These are phyloP conservation scores for Triplophysa bombifrons DNA, from an alignment of 2,797 vertebrate species.

Conservation along the genomic window DNA sequence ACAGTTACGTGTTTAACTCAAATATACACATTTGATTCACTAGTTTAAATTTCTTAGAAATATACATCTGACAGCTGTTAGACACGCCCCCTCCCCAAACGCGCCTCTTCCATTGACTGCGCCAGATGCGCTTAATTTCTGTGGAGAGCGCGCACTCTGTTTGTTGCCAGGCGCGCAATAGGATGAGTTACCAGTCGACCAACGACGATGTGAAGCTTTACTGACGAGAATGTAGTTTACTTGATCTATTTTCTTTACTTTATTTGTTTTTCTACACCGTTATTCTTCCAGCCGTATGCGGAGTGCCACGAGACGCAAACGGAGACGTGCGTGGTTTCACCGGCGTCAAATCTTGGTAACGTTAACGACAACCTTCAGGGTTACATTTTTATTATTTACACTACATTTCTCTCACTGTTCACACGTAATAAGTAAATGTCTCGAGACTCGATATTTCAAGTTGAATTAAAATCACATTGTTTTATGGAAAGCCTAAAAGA, in stretches of 20 bases:
- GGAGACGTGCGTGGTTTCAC: constrained; percentile 8
- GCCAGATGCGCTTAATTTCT: neutral
- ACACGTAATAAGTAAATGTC: too few species aligned
- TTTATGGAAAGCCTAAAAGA: too few species aligned
- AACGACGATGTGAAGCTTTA: neutral
- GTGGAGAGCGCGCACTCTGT: neutral
- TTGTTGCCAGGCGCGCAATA: neutral
- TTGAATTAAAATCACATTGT: too few species aligned
- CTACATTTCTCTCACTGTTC: too few species aligned
- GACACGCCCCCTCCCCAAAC: constrained; percentile 1
- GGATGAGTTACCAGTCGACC: neutral
- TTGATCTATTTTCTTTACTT: neutral
- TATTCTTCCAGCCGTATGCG: constrained; percentile 15
- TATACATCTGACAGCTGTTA: neutral
- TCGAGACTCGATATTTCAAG: too few species aligned
- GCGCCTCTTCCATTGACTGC: neutral
- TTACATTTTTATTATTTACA: constrained; percentile 50
- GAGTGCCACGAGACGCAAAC: neutral
- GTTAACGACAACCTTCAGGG: constrained; percentile 1
- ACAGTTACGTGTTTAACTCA: neutral
- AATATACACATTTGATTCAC: neutral
- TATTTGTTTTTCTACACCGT: neutral
- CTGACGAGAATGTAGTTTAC: neutral
- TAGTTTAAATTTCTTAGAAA: neutral
- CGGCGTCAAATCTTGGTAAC: constrained; percentile 5